These are phyloP conservation scores for Neodon shergylaensis DNA, from an alignment of 2,113 vertebrate genomes.

Conservation along the genomic window DNA sequence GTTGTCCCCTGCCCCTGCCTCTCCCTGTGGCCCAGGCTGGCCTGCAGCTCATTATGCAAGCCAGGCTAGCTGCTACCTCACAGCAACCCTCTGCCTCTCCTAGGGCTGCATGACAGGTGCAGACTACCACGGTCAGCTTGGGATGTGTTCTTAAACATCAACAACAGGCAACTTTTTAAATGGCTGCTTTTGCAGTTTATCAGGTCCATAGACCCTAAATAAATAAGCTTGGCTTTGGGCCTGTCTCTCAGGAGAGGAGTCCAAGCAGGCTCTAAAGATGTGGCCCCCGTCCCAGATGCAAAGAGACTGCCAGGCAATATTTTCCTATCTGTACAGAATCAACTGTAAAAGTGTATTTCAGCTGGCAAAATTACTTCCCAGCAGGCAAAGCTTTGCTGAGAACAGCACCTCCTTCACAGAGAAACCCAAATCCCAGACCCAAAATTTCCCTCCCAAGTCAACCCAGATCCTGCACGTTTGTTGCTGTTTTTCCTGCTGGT, in stretches of 20 bases:
- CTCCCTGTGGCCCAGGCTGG: background rate
- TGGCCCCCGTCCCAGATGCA: background rate
- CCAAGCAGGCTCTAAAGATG: background rate
- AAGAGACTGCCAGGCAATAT: slow-evolving; percentile 62
- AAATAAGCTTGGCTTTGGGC: background rate
- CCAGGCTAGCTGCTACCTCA: background rate
- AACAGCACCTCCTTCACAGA: slow-evolving; percentile 60
- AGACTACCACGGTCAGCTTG: background rate
- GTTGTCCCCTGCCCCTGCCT: background rate
- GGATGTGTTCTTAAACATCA: background rate
- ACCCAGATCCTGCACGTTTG: background rate
- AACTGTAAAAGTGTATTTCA: slow-evolving; percentile 64
- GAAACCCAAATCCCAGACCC: slow-evolving; percentile 63
- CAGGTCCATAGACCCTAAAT: background rate
- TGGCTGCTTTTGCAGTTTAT: background rate
- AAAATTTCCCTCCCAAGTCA: slow-evolving; percentile 65
- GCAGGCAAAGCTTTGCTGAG: slow-evolving; percentile 68
- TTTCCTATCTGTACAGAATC: slow-evolving; percentile 66
- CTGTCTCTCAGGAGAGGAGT: background rate
- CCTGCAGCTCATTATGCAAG: background rate
- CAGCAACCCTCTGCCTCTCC: no score
- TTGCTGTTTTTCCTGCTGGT: slow-evolving; percentile 72
- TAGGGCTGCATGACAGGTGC: background rate
- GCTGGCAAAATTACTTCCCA: slow-evolving; percentile 69
- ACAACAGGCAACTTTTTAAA: background rate